Conservation (phyloP, 2,113 vertebrate species). For the Ammodytes dubius region DNA sequence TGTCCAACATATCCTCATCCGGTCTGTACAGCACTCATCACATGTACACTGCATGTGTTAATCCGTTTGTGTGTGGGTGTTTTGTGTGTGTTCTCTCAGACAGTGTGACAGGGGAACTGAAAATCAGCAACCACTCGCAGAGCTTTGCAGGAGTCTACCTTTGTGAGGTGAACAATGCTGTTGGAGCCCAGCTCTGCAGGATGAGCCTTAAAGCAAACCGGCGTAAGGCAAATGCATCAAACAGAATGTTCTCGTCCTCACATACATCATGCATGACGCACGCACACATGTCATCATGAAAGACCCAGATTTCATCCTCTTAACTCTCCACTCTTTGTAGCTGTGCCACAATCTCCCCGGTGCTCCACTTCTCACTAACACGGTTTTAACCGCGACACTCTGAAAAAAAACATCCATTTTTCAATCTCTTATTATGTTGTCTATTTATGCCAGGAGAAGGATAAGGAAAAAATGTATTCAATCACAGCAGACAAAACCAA, state of each 20-base stretch:
- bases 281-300: neutral
- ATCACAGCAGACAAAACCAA: neutral
- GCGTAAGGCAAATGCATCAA: conserved; percentile 64
- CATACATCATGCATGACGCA: conserved; percentile 13
- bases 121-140: conserved; percentile 83
- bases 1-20: neutral
- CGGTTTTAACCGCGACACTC: neutral
- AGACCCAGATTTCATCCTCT: conserved; percentile 30
- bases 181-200: conserved; percentile 86
- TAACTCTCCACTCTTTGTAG: conserved; percentile 39
- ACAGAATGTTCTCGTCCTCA: neutral
- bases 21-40: neutral
- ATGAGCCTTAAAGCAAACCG: conserved; percentile 77
- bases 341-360: conserved; percentile 18
- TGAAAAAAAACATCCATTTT: neutral
- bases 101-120: conserved; percentile 81
- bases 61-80: conserved; percentile 4
- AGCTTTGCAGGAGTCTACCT: conserved; percentile 85
- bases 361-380: conserved; percentile 18
- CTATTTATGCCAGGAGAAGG: conserved; percentile 13
- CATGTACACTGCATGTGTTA: neutral
- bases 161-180: conserved; percentile 89
- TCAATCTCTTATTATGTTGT: conserved; percentile 1
- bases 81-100: conserved; percentile 72
- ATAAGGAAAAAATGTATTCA: neutral